phyloP scores from a whole-genome alignment of 2,113 vertebrate genomes.

The Percopsis transmontana region DNA sequence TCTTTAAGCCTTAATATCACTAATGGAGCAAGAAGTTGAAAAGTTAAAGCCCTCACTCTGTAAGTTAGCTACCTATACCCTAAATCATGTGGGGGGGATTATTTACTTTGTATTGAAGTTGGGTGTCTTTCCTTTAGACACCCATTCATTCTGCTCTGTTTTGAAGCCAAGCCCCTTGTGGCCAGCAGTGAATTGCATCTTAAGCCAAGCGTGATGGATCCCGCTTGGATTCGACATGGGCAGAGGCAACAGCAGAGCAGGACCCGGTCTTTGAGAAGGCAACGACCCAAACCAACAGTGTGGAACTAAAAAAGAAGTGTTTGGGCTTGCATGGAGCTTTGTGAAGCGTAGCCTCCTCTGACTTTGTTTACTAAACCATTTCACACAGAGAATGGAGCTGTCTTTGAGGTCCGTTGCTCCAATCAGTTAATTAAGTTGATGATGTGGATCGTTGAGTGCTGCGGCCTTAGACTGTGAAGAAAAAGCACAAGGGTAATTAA shows the following conservation, averaged over 20 bases:
- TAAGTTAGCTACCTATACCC: too few species aligned
- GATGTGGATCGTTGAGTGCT: conserved; percentile 50
- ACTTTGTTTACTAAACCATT: conserved; percentile 63
- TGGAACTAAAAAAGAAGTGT: conserved; percentile 9
- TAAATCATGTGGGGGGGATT: too few species aligned
- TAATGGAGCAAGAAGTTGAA: too few species aligned
- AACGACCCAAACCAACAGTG: conserved; percentile 35
- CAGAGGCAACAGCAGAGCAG: conserved; percentile 9
- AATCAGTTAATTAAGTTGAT: conserved; percentile 64
- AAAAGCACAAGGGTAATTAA: conserved; percentile 67
- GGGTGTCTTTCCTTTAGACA: too few species aligned
- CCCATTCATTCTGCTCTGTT: too few species aligned
- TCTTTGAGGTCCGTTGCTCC: conserved; percentile 48
- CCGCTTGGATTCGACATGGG: not conserved
- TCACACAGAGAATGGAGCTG: conserved; percentile 32
- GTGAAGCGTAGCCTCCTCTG: conserved; percentile 47
- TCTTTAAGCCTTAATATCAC: too few species aligned
- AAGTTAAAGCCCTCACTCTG: too few species aligned
- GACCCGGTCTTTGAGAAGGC: conserved; percentile 11
- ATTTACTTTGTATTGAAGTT: too few species aligned
- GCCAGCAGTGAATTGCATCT: too few species aligned
- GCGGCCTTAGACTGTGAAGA: conserved; percentile 54
- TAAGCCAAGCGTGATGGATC: too few species aligned
- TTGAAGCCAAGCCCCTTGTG: too few species aligned
- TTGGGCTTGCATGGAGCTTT: conserved; percentile 26